Evolutionary conservation across 2,113 vertebrate species (phyloP), one percentile per base, ranked within the genome.

Genomic region (Cyprinodon brontotheroides): DNA sequence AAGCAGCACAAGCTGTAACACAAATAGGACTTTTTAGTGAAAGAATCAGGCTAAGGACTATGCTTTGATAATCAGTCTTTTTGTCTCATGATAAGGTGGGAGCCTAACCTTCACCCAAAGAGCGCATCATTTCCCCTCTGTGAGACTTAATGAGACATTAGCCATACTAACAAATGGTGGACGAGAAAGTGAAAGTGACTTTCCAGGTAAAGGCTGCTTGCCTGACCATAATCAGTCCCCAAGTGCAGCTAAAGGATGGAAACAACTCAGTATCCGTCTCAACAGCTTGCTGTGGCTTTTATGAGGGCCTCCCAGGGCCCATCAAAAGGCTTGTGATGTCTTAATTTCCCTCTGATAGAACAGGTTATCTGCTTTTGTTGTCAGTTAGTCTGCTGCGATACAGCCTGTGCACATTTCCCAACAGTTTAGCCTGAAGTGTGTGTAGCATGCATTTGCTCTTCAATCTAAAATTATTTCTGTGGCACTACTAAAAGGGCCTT

Each of bases 261-360:
- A 91, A 92, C 85, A 89, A 86, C 83, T 91, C 90, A 81, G 89
- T 75, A 85, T 85, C 81, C 39, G 75, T 84, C 89, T 90, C 78
- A 73, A 89, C 89, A 92, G 92, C 92, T 91, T 91, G 90, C 86
- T 78, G 87, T 85, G 86, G 89, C 86, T 93, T 90, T 93, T 91
- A 91, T 45, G 87, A 82, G 57, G 75, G 82, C 91, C 86, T 86
- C 90, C 74, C 80, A 75, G 89, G 91, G 88, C 89, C 77, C 67
- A 84, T 78, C 67, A 47, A 83, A 73, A 68, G 74, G 67, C 75
- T 75, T 89, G 87, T 88, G 90, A 87, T 75, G 47, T 86, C 86
- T 88, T 91, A 91, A 91, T 91, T 91, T 81, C 77, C 84, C 90
- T 91, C 87, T 86, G 90, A 93, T 79, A 92, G 86, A 91, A 87